A percentile compares a stretch with the other conserved stretches of the same genome.
Conservation (phyloP, 1,140 invertebrate species). For the Polypedilum pembai region DNA sequence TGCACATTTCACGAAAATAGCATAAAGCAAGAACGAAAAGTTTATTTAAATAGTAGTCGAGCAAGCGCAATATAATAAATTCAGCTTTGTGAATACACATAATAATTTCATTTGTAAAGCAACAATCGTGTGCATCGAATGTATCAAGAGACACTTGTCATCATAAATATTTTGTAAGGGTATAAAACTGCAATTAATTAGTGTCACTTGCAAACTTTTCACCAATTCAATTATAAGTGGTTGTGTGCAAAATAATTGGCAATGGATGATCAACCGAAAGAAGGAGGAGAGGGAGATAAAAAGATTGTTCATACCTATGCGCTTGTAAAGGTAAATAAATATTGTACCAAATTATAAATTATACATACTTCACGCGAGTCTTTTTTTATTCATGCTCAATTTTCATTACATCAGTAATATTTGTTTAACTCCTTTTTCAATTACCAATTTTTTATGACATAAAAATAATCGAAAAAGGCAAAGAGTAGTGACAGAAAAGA, state of each 20-base stretch:
- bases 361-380: too few relatives aligned
- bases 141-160: neutral
- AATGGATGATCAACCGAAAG: conserved; percentile 46
- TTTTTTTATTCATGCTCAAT: too few relatives aligned
- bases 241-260: neutral
- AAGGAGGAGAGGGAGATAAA: conserved; percentile 49
- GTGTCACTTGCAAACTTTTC: neutral
- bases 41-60: neutral
- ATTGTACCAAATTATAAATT: neutral
- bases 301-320: conserved; percentile 68
- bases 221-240: neutral
- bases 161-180: neutral
- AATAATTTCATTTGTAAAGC: conserved; percentile 18
- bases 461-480: neutral
- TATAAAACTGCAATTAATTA: neutral
- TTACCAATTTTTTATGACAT: neutral
- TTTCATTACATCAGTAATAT: too few relatives aligned
- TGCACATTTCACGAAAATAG: conserved; percentile 11
- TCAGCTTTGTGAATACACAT: too few relatives aligned
- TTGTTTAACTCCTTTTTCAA: neutral
- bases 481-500: neutral
- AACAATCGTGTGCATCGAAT: conserved; percentile 1
- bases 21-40: neutral
- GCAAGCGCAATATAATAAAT: too few relatives aligned
- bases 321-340: conserved; percentile 53